Percentiles rank a stretch among this genome's conserved stretches.
Conservation (phyloP, 1,140 invertebrate genomes). For the Panagrolaimus sp. region DNA sequence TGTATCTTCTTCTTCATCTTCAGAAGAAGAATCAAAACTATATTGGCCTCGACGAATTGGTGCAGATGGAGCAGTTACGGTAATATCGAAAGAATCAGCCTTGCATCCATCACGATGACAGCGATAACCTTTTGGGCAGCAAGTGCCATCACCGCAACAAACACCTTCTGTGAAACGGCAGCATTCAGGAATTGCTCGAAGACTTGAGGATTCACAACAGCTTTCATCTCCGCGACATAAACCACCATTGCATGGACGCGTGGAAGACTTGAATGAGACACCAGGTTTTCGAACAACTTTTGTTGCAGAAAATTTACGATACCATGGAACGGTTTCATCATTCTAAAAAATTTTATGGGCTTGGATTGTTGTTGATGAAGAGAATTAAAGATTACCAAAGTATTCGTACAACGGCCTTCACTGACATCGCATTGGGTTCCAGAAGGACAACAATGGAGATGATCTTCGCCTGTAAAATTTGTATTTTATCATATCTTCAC, state of each 20-base stretch:
- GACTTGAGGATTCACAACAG: background rate
- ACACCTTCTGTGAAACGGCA: background rate
- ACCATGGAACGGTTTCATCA: background rate
- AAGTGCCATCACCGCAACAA: background rate
- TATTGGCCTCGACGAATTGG: background rate
- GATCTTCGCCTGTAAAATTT: slow-evolving; percentile 27
- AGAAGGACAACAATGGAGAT: slow-evolving; percentile 54
- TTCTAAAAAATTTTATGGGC: background rate
- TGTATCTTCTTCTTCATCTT: background rate
- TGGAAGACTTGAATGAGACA: background rate
- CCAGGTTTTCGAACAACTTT: slow-evolving; percentile 4
- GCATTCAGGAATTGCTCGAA: background rate
- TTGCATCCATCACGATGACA: background rate
- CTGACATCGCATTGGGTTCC: slow-evolving; percentile 50
- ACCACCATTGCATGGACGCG: background rate
- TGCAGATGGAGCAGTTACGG: background rate
- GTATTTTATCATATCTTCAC: no score
- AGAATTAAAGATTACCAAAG: background rate
- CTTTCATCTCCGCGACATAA: background rate
- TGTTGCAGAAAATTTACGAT: background rate
- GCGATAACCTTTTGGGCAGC: slow-evolving; percentile 5
- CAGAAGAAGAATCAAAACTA: background rate
- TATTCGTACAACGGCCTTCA: background rate
- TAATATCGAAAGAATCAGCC: background rate
- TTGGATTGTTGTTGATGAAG: background rate